Conservation (phyloP, 2,113 vertebrate species). For the Nycticebus coucang region DNA sequence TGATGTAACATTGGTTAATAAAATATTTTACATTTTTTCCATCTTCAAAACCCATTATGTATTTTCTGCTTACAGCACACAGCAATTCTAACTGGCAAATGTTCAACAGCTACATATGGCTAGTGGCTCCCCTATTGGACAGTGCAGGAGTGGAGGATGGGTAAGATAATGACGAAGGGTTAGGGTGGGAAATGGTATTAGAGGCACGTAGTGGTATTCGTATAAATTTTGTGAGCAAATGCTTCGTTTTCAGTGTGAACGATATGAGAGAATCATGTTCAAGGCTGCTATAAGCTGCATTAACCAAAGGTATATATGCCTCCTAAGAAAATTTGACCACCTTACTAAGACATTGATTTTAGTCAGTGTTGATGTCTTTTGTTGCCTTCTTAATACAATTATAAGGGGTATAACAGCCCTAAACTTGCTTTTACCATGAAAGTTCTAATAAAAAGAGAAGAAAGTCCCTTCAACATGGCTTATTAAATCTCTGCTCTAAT, state of each 20-base stretch:
- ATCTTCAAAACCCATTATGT: not conserved
- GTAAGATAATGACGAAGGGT: not conserved
- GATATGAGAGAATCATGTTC: not conserved
- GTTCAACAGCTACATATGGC: not conserved
- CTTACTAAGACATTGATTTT: conserved; percentile 15
- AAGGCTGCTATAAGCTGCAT: not conserved
- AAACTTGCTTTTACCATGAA: conserved; percentile 27
- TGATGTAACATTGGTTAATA: not conserved
- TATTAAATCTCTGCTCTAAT: conserved; percentile 53
- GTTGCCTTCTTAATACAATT: conserved; percentile 60
- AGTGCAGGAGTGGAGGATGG: not conserved
- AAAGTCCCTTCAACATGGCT: conserved; percentile 15
- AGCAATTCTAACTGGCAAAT: not conserved
- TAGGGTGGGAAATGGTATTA: not conserved
- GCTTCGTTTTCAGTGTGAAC: not conserved
- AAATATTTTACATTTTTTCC: not conserved
- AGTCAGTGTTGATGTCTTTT: conserved; percentile 53
- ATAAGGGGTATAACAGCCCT: not conserved
- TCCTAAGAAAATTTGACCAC: not conserved
- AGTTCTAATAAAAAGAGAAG: conserved; percentile 55
- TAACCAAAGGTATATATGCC: not conserved
- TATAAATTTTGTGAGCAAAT: not conserved
- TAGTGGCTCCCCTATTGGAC: not conserved
- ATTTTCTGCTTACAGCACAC: not conserved
- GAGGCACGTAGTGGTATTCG: not conserved